phyloP scores from a whole-genome alignment of 2,888 invertebrate genomes.

The Glaucopsyche alexis region DNA sequence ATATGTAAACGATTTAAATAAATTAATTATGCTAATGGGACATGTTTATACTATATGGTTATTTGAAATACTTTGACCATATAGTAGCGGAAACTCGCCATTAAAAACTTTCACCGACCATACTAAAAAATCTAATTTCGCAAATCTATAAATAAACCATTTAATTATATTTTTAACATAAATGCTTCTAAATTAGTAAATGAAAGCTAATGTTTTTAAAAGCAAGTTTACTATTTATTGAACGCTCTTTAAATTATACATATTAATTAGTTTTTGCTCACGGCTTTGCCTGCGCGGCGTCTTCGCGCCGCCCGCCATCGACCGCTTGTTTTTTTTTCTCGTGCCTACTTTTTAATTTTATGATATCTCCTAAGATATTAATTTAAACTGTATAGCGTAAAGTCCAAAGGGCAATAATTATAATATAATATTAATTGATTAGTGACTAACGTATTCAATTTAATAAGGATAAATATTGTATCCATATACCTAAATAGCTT shows the following conservation, averaged over 20 bases:
- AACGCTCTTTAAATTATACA: background rate
- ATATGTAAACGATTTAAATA: constrained; percentile 1
- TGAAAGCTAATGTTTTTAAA: background rate
- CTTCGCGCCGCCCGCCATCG: too few species aligned
- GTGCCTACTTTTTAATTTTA: too few species aligned
- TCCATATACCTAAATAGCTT: too few species aligned
- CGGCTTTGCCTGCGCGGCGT: too few species aligned
- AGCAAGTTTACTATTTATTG: background rate
- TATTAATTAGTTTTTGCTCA: background rate
- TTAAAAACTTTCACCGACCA: background rate
- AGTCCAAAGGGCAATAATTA: too few species aligned
- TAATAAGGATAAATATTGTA: too few species aligned
- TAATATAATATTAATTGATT: too few species aligned
- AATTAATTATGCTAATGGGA: constrained; percentile 10
- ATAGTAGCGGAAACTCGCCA: background rate
- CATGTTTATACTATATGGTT: background rate
- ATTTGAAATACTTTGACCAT: background rate
- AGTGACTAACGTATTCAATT: too few species aligned
- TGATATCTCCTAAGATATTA: too few species aligned
- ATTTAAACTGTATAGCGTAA: too few species aligned
- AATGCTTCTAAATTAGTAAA: background rate
- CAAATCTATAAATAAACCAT: background rate
- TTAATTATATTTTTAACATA: background rate
- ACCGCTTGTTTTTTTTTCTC: too few species aligned
- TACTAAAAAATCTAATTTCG: constrained; percentile 1